phyloP scores from a whole-genome alignment of 2,113 vertebrate species.

The Platysternon megacephalum region DNA sequence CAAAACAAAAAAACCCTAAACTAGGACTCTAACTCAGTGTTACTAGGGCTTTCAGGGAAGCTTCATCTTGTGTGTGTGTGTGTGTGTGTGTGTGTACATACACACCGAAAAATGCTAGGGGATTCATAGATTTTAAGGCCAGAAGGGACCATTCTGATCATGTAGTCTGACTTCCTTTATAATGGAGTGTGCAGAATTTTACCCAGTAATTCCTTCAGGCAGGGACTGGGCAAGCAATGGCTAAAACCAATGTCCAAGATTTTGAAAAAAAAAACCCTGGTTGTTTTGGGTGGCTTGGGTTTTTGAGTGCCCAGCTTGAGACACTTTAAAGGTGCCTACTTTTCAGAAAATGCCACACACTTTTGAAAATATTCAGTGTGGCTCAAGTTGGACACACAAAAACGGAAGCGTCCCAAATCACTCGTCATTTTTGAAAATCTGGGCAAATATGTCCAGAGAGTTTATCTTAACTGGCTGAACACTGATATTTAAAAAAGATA shows the following conservation, averaged over 20 bases:
- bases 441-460: background rate
- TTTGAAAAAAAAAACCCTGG: background rate
- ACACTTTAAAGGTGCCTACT: background rate
- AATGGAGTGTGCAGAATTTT: background rate
- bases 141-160: background rate
- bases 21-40: constrained; percentile 19
- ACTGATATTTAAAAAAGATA: background rate
- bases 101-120: rapidly evolving
- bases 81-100: background rate
- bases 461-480: background rate
- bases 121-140: background rate
- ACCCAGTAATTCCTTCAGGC: background rate
- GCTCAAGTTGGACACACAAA: background rate
- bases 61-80: background rate
- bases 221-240: background rate
- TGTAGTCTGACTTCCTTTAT: background rate
- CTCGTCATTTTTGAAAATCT: background rate
- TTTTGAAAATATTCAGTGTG: background rate
- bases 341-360: background rate
- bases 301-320: background rate
- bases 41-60: constrained; percentile 54
- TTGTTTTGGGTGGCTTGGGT: background rate
- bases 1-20: background rate
- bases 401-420: background rate
- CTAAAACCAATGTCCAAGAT: background rate